These are phyloP conservation scores for Heliopora coerulea DNA, from an alignment of 92 coral and sea anemone genomes.

Conservation along the genomic window DNA sequence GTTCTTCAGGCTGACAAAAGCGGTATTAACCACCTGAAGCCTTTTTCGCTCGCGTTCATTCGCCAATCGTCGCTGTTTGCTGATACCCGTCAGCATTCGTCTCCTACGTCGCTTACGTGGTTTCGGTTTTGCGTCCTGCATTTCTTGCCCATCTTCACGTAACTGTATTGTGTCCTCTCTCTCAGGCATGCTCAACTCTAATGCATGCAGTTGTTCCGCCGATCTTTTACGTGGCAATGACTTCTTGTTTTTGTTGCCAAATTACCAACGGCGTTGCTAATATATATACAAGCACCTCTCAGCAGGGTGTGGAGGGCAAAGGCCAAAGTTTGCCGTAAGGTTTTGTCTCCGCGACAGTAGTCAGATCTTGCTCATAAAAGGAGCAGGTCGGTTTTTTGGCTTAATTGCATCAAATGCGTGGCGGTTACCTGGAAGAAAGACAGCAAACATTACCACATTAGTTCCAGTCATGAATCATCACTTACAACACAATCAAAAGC, in stretches of 20 bases:
- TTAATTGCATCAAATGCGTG: too few relatives aligned
- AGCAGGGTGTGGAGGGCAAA: slow-evolving; percentile 34
- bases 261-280: slow-evolving; percentile 16
- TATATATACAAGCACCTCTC: slow-evolving; percentile 20
- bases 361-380: too few relatives aligned
- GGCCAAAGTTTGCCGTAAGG: too few relatives aligned
- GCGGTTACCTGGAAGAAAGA: too few relatives aligned
- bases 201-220: background rate
- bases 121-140: slow-evolving; percentile 30
- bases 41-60: slow-evolving; percentile 41
- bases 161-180: slow-evolving; percentile 14
- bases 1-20: slow-evolving; percentile 39
- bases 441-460: too few relatives aligned
- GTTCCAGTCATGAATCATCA: too few relatives aligned
- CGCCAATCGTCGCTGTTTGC: slow-evolving; percentile 43
- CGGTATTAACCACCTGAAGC: slow-evolving; percentile 47
- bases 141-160: slow-evolving; percentile 12
- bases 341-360: background rate
- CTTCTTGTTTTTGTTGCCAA: slow-evolving; percentile 11
- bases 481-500: too few relatives aligned
- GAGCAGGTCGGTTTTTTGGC: too few relatives aligned
- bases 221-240: slow-evolving; percentile 1
- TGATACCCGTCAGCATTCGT: slow-evolving; percentile 38
- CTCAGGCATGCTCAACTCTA: slow-evolving; percentile 33
- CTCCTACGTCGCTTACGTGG: slow-evolving; percentile 36